Conservation (phyloP, 2,888 invertebrate genomes). For the Branchellion lobata region DNA sequence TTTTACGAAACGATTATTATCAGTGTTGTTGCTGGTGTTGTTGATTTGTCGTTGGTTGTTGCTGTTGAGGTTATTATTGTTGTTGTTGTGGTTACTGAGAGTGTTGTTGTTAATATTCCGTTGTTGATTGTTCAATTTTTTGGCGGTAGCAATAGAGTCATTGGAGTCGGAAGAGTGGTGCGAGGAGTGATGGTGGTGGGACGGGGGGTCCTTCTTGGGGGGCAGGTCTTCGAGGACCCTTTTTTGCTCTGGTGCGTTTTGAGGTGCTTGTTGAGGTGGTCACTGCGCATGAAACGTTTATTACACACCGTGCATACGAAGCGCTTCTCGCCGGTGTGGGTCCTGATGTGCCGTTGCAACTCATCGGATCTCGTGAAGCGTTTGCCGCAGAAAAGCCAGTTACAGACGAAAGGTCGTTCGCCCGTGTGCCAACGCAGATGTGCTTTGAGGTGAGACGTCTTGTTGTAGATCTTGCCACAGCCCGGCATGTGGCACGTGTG, state of each 20-base stretch:
- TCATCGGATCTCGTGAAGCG: slow-evolving; percentile 94
- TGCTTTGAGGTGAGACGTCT: slow-evolving; percentile 96
- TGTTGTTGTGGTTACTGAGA: background rate
- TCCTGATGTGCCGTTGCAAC: slow-evolving; percentile 88
- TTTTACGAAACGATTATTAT: too few relatives aligned
- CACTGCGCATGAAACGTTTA: slow-evolving; percentile 87
- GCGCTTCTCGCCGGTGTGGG: slow-evolving; percentile 88
- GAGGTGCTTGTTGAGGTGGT: slow-evolving; percentile 89
- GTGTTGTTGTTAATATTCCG: background rate
- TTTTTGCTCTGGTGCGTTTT: slow-evolving; percentile 72
- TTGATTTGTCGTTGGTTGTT: too few relatives aligned
- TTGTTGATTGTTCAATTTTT: slow-evolving; percentile 29
- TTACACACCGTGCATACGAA: slow-evolving; percentile 83
- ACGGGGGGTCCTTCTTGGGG: slow-evolving; percentile 7
- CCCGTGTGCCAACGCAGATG: slow-evolving; percentile 98
- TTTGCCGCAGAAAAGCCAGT: slow-evolving; percentile 96
- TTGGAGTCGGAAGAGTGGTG: slow-evolving; percentile 32
- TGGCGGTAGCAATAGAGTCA: slow-evolving; percentile 28
- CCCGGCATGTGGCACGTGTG: slow-evolving; percentile 62
- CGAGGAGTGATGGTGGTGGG: background rate
- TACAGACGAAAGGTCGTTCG: slow-evolving; percentile 93
- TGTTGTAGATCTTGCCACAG: slow-evolving; percentile 73
- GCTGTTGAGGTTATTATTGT: background rate
- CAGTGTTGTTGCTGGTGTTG: too few relatives aligned
- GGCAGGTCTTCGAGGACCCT: background rate